Base-by-base conservation (phyloP, 2,888 invertebrate genomes). In the Archaeoteleia sp. region DNA sequence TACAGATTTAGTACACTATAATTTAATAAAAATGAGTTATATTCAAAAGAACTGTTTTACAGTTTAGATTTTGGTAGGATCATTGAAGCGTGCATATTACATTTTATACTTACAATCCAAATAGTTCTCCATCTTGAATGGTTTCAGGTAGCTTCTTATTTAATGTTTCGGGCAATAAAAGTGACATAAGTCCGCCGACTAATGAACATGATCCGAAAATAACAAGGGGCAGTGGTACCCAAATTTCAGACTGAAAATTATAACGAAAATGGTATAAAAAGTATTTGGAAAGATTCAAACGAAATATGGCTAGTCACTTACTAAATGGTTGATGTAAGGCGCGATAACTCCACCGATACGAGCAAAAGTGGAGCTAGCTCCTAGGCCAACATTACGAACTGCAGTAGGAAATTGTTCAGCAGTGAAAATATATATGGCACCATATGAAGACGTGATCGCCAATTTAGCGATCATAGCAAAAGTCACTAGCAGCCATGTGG, bases 371-470 rank as follows among this genome's bases (percentile, higher is more conserved):
- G 90, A 91, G 43, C 89, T 88, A 5, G 90, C 89, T 6, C 91
- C 91, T 32, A 91, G 83, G 17, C 89, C 90, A 29, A 89, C 89
- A 74, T 90, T 91, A 69, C 91, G 84, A 32, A 93, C 90, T 9
- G 91, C 91, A 4, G 92, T 92, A 9, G 92, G 92, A 76, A 92
- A 93, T 79, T 92, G 91, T 83, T 93, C 92, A 1, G 91, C 91
- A 0, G 92, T 90, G 78, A 92, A 91, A 40, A 92, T 89, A 75
- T 92, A 92, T 34, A 92, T 88, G 0, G 92, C 90, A 32, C 92
- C 92, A 74, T 92, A 93, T 14, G 92, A 91, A 0, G 92, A 89
- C 1, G 92, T 92, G 48, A 92, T 92, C 32, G 91, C 89, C 71
- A 92, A 82, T 85, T 93, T 93, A 5, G 91, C 92, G 29, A 90